Percentiles rank a stretch among this genome's conserved stretches.
Conservation (phyloP, 2,888 invertebrate species). For the Ophion ellenae region DNA sequence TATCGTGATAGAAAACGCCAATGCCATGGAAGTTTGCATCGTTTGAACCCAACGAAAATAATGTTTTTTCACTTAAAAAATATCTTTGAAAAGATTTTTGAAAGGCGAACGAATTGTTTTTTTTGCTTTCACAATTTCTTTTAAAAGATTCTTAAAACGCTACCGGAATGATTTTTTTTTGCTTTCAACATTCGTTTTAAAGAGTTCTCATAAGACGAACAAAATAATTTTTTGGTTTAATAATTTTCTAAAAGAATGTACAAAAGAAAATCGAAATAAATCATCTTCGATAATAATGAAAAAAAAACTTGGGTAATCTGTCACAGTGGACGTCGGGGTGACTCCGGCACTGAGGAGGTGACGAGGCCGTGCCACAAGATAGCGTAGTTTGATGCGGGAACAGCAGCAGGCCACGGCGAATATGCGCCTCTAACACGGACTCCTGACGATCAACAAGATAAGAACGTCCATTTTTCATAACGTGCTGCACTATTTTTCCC, state of each 20-base stretch:
- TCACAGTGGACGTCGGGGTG: constrained; percentile 88
- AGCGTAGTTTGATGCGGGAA: constrained; percentile 93
- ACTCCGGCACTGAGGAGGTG: constrained; percentile 92
- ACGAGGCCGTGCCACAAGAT: constrained; percentile 92
- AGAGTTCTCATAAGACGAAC: no score
- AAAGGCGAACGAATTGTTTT: no score
- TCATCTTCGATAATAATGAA: neutral
- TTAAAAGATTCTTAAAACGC: no score
- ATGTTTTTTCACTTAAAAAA: no score
- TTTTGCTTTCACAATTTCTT: no score
- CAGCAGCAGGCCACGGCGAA: constrained; percentile 89
- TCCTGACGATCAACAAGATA: constrained; percentile 81
- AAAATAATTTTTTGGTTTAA: no score
- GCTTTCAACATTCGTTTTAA: no score
- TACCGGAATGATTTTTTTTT: no score
- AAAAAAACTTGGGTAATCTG: neutral
- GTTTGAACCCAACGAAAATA: no score
- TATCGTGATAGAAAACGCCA: no score
- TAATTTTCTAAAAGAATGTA: neutral
- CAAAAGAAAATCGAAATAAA: neutral
- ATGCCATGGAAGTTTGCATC: no score
- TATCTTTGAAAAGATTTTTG: no score
- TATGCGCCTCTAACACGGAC: constrained; percentile 82
- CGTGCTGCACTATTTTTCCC: constrained; percentile 7
- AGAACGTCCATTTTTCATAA: constrained; percentile 65